Percentiles rank a stretch among this genome's conserved stretches.
Conservation (phyloP, 2,888 invertebrate genomes). For the Koerneria pararmatus region DNA sequence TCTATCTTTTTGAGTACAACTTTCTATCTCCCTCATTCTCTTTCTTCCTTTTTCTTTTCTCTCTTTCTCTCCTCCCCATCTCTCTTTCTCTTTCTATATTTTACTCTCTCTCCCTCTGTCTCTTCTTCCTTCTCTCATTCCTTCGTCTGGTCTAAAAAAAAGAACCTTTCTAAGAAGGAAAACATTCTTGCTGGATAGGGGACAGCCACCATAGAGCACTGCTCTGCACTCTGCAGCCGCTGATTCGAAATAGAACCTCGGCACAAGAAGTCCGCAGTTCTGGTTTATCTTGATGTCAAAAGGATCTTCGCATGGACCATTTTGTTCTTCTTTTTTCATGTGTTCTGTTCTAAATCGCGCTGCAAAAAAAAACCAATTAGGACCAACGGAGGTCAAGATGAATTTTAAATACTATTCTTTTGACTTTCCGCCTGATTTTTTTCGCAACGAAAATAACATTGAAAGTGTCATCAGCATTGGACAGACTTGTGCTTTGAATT, state of each 20-base stretch:
- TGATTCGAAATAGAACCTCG: slow-evolving; percentile 19
- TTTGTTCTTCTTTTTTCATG: too few species aligned
- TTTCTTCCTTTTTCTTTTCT: slow-evolving; percentile 13
- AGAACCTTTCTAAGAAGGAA: slow-evolving; percentile 36
- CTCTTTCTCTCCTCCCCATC: slow-evolving; percentile 3
- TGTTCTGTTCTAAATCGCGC: too few species aligned
- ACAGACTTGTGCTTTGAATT: too few species aligned
- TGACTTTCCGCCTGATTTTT: too few species aligned
- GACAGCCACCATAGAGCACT: slow-evolving; percentile 43
- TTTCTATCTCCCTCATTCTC: slow-evolving; percentile 6
- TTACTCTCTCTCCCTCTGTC: too few species aligned
- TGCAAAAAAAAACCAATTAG: too few species aligned
- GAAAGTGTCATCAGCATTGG: too few species aligned
- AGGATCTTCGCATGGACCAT: slow-evolving; percentile 9
- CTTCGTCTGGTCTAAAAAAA: too few species aligned
- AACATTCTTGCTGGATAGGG: slow-evolving; percentile 32
- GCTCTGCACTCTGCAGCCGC: slow-evolving; percentile 16
- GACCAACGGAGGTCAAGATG: too few species aligned
- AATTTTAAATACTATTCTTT: too few species aligned
- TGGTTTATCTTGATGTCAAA: slow-evolving; percentile 23
- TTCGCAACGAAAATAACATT: too few species aligned
- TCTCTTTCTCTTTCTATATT: slow-evolving; percentile 19
- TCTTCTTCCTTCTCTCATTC: background rate
- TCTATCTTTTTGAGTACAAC: slow-evolving; percentile 13
- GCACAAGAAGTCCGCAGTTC: slow-evolving; percentile 20